These are phyloP conservation scores for Trachelus stipa DNA, from an alignment of 2,888 invertebrate species.

Conservation along the genomic window DNA sequence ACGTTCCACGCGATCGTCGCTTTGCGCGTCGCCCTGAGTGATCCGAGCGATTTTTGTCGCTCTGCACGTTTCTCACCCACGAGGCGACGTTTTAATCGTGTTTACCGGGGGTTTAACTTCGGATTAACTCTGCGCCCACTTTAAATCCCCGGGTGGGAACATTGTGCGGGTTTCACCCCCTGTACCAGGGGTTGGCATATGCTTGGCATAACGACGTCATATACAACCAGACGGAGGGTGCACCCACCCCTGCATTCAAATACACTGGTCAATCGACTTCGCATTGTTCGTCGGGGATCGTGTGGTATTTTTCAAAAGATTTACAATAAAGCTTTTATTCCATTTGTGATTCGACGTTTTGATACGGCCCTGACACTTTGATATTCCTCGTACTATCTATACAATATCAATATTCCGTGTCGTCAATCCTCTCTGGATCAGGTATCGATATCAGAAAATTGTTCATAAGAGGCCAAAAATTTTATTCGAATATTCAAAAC, in stretches of 20 bases:
- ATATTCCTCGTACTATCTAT: too few relatives aligned
- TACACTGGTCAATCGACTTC: slow-evolving; percentile 20
- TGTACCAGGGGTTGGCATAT: slow-evolving; percentile 28
- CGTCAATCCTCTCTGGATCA: too few relatives aligned
- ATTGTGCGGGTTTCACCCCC: slow-evolving; percentile 17
- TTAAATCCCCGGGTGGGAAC: slow-evolving; percentile 47
- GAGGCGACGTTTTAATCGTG: slow-evolving; percentile 55
- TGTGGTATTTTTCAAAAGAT: slow-evolving; percentile 20
- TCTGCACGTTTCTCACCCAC: background rate
- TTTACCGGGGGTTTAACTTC: slow-evolving; percentile 58
- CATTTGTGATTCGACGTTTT: slow-evolving; percentile 32
- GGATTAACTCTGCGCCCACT: slow-evolving; percentile 60
- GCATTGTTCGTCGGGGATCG: slow-evolving; percentile 18
- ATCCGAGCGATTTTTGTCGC: background rate
- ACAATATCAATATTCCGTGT: too few relatives aligned
- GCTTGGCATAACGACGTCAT: slow-evolving; percentile 27
- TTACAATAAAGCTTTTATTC: slow-evolving; percentile 18
- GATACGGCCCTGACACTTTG: slow-evolving; percentile 24
- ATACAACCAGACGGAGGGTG: slow-evolving; percentile 15
- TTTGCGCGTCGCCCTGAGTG: background rate
- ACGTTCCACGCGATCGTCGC: background rate
- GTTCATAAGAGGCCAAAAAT: too few relatives aligned
- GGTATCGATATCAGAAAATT: too few relatives aligned
- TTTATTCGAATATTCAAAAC: too few relatives aligned
- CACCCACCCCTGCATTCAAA: background rate